phyloP scores from a whole-genome alignment of 2,113 vertebrate genomes.

The Perccottus glenii region DNA sequence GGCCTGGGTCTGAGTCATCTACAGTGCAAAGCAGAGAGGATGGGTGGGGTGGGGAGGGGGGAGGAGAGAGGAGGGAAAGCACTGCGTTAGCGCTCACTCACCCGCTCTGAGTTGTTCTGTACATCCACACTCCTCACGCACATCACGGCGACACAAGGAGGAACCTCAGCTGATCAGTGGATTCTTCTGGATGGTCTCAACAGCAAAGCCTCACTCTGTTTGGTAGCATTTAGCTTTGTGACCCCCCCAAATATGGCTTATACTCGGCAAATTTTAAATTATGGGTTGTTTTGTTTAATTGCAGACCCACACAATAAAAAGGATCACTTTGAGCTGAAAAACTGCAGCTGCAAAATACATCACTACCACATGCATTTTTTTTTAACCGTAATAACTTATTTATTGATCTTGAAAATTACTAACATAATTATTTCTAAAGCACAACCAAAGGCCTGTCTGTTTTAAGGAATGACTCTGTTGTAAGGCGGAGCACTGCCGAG shows the following conservation, averaged over 20 bases:
- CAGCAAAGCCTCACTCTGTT: slow-evolving; percentile 20
- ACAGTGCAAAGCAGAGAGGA: slow-evolving; percentile 87
- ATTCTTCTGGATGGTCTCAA: slow-evolving; percentile 18
- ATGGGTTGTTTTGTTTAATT: slow-evolving; percentile 23
- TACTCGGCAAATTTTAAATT: slow-evolving; percentile 22
- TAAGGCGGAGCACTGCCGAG: no score
- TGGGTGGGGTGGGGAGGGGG: slow-evolving; percentile 67
- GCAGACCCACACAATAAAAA: slow-evolving; percentile 63
- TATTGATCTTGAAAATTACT: no score
- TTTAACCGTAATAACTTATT: no score
- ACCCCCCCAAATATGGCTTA: slow-evolving; percentile 41
- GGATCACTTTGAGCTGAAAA: no score
- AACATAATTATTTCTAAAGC: no score
- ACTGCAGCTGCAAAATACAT: no score
- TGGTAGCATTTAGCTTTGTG: slow-evolving; percentile 31
- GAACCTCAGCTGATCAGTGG: slow-evolving; percentile 23
- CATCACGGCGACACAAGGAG: slow-evolving; percentile 61
- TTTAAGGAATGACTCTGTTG: no score
- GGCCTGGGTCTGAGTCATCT: slow-evolving; percentile 90
- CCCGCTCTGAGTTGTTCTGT: slow-evolving; percentile 57
- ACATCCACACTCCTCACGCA: slow-evolving; percentile 54
- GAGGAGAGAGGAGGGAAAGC: slow-evolving; percentile 71
- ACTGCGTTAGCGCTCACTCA: slow-evolving; percentile 75
- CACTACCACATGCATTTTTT: no score
- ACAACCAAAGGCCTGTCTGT: no score